Base-by-base conservation (phyloP, 2,797 vertebrate genomes). In the Babyrousa celebensis region DNA sequence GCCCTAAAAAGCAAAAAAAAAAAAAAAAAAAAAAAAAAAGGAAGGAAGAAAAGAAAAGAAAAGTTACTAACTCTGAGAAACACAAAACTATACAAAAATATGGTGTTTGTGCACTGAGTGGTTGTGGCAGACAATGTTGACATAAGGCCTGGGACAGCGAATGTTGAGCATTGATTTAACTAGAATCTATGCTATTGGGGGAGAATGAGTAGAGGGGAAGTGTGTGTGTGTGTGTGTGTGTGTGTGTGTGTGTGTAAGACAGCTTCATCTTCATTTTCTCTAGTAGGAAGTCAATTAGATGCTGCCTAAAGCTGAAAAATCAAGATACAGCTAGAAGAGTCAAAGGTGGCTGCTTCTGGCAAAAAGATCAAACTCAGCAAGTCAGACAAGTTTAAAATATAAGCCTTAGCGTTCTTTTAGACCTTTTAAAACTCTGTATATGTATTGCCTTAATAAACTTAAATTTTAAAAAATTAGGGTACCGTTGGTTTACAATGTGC, bases 381-480 rank as follows among this genome's bases (percentile, higher is more conserved):
- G 52, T 56, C 67, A 32, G 91, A 4, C 40, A 48, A 6, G 48
- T 89, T 91, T 75, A 77, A 84, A 87, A 60, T 2, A 75, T 6
- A 36, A 72, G 21, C 15, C 52, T 54, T 67, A 32, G 1, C 16
- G 27, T 25, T 54, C 68, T 87, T 2, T 3, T 97, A 98, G 97
- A 99, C 99, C 72, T 78, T 67, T 65, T 48, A 72, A 72, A 72
- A 86, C 36, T 12, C 14, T 21, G 18, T 32, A 4, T 56, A 11
- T 6, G 48, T 23, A 5, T 85, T 5, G 21, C 17, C 91, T 95
- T 36, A 54, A 63, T 84, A 68, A 70, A 43, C 70, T 62, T 87
- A 54, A 12, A 29, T 36, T 36, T 36, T 36, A 36, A 36, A 36
- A 36, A 36, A 48, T 48, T 6, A 48, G 43, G 43, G 43, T 48